These are phyloP conservation scores for Xiphydria camelus DNA, from an alignment of 2,888 invertebrate species.

Conservation along the genomic window DNA sequence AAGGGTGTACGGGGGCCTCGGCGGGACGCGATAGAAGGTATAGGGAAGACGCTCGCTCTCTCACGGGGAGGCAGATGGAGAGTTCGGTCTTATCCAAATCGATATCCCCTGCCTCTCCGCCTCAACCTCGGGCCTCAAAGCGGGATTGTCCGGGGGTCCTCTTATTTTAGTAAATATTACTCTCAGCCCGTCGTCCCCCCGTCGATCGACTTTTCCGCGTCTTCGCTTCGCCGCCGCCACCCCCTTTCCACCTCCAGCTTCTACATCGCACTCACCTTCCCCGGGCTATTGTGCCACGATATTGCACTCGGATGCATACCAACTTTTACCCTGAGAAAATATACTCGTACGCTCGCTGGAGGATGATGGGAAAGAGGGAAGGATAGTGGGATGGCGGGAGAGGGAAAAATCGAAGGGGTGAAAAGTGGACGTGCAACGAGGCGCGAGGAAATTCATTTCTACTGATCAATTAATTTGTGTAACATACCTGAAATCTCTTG, in stretches of 20 bases:
- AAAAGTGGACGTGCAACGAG: neutral
- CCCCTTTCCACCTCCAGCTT: no score
- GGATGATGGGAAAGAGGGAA: neutral
- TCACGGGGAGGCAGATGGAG: neutral
- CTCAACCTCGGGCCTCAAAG: conserved; percentile 8
- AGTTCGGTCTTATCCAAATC: conserved; percentile 13
- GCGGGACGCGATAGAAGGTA: no score
- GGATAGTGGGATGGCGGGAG: neutral
- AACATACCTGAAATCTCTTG: no score
- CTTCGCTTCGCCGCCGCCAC: no score
- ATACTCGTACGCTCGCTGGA: neutral
- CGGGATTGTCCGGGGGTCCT: conserved; percentile 14
- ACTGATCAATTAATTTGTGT: no score
- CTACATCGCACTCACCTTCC: no score
- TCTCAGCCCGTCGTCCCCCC: no score
- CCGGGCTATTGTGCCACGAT: neutral
- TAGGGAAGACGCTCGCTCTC: no score
- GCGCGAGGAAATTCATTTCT: no score
- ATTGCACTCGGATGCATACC: conserved; percentile 3
- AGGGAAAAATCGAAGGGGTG: no score
- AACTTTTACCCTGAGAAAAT: conserved; percentile 10
- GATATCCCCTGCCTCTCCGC: conserved; percentile 12
- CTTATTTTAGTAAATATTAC: conserved; percentile 11
- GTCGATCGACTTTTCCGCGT: no score
- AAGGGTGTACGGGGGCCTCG: no score